These are phyloP conservation scores for Boleophthalmus pectinirostris DNA, from an alignment of 2,113 vertebrate species.

Conservation along the genomic window DNA sequence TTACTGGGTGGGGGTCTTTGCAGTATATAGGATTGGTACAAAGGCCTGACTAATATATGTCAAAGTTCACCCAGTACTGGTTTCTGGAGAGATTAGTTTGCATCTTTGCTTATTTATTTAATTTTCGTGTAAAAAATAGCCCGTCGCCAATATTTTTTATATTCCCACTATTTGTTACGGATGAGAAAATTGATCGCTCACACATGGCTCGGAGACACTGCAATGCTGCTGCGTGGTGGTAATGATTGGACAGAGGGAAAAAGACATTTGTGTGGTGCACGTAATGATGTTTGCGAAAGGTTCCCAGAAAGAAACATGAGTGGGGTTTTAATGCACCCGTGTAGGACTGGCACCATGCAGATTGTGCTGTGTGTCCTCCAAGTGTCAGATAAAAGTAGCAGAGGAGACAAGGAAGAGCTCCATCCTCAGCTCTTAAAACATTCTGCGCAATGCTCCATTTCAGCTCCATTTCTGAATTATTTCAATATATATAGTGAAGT, in stretches of 20 bases:
- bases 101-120: slow-evolving; percentile 9
- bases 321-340: slow-evolving; percentile 39
- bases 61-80: slow-evolving; percentile 27
- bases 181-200: slow-evolving; percentile 34
- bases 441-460: not conserved
- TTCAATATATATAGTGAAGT: not conserved
- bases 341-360: slow-evolving; percentile 28
- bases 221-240: slow-evolving; percentile 19
- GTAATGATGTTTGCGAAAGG: slow-evolving; percentile 24
- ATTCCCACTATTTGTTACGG: slow-evolving; percentile 26
- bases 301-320: slow-evolving; percentile 47
- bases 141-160: slow-evolving; percentile 31
- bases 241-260: slow-evolving; percentile 26
- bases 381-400: slow-evolving; percentile 16
- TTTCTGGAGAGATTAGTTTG: slow-evolving; percentile 32
- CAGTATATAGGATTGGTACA: slow-evolving; percentile 31
- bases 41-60: slow-evolving; percentile 36
- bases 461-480: not conserved
- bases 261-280: slow-evolving; percentile 28
- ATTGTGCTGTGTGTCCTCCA: slow-evolving; percentile 20
- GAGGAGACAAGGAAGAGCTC: not conserved
- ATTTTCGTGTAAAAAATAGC: slow-evolving; percentile 17
- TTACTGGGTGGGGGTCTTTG: slow-evolving; percentile 35
- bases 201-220: slow-evolving; percentile 24
- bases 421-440: slow-evolving; percentile 11